Evolutionary conservation across 1,140 invertebrate genomes (phyloP), one percentile per base, ranked within the genome.

Genomic region (Drosophila arizonae): DNA sequence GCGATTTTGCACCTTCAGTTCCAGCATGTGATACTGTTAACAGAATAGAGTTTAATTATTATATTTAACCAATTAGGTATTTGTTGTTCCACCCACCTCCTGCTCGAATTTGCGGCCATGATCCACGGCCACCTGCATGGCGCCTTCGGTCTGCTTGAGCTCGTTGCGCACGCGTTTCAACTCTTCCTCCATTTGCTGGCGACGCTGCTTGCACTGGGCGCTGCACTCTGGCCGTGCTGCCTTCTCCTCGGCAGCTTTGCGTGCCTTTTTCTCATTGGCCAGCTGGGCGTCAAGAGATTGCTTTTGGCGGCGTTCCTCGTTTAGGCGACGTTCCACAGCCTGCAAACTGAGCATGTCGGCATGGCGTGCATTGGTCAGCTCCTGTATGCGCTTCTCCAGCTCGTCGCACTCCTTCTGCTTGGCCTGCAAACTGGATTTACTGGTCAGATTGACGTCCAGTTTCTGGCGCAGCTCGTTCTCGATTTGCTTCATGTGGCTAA

Each of bases 381-480:
- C 95, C 78, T 96, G 95, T 60, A 96, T 90, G 92, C 96, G 89
- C 64, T 92, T 92, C 48, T 92, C 91, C 24, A 92, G 60, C 45
- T 92, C 91, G 30, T 92, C 91, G 63, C 86, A 91, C 60, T 92
- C 91, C 67, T 90, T 91, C 58, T 92, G 91, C 69, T 92, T 92
- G 72, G 89, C 89, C 76, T 92, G 91, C 79, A 92, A 85, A 76
- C 89, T 76, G 39, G 89, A 89, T 64, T 92, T 92, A 54, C 81
- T 90, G 15, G 89, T 92, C 46, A 91, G 55, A 74, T 92, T 92
- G 0, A 77, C 81, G 15, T 92, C 91, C 10, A 98, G 94, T 93
- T 98, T 97, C 90, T 95, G 94, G 79, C 96, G 93, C 67, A 98
- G 92, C 71, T 98, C 97, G 91, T 96, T 95, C 92, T 98, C 97